Conservation (phyloP, 2,797 vertebrate species). For the Labeo calbasu region DNA sequence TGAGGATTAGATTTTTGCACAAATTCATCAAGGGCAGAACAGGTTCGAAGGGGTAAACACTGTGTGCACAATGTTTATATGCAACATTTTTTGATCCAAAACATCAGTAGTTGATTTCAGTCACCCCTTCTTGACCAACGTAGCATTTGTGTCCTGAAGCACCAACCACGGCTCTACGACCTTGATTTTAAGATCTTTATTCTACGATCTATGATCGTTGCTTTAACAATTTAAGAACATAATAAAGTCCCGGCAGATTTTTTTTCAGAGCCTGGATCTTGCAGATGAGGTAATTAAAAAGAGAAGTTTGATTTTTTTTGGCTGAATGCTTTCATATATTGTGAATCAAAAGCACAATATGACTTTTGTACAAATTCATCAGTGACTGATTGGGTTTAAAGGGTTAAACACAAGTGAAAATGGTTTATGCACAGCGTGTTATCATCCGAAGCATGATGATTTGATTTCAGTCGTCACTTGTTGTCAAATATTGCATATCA, state of each 20-base stretch:
- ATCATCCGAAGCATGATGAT: not conserved
- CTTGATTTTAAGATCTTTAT: not conserved
- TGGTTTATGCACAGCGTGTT: too few species aligned
- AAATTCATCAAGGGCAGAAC: not conserved
- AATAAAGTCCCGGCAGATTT: not conserved
- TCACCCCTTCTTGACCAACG: not conserved
- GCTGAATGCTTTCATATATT: not conserved
- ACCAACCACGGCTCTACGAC: not conserved
- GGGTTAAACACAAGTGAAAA: not conserved
- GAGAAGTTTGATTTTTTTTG: not conserved
- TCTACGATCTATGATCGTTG: not conserved
- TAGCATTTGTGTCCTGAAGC: not conserved
- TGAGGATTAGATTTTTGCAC: too few species aligned
- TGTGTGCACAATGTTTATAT: not conserved
- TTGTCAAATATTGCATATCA: not conserved
- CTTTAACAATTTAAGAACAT: slow-evolving; percentile 15
- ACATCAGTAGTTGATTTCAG: not conserved
- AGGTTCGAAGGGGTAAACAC: not conserved
- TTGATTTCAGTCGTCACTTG: not conserved
- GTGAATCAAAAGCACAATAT: not conserved
- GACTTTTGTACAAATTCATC: not conserved
- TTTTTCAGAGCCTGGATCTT: slow-evolving; percentile 1
- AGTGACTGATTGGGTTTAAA: not conserved
- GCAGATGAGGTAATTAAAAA: slow-evolving; percentile 35
- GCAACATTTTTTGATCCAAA: not conserved